These are phyloP conservation scores for Drosophila quinaria DNA, from an alignment of 2,888 invertebrate species.

Conservation along the genomic window DNA sequence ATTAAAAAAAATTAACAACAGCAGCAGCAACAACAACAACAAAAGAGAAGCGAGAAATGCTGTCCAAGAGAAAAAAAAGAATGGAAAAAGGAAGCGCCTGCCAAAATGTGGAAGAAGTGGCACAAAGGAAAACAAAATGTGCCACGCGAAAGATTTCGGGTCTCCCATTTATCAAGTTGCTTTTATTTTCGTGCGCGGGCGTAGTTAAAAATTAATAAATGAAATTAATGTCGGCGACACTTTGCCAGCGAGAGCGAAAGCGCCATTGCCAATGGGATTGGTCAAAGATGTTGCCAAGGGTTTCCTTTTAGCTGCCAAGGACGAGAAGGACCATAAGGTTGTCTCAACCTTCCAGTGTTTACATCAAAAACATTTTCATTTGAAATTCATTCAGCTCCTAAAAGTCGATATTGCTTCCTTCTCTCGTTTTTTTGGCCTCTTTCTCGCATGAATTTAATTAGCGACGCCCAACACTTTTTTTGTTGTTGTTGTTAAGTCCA, in stretches of 20 bases:
- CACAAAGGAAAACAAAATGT: constrained; percentile 68
- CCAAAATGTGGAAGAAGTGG: constrained; percentile 36
- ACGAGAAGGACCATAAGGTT: background rate
- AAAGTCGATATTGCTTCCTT: constrained; percentile 79
- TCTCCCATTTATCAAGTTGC: constrained; percentile 79
- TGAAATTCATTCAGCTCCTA: constrained; percentile 77
- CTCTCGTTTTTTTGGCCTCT: background rate
- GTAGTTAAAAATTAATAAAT: constrained; percentile 83
- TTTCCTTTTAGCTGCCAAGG: constrained; percentile 61
- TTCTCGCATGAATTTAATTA: constrained; percentile 80
- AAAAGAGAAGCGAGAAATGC: constrained; percentile 42
- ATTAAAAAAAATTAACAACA: constrained; percentile 78
- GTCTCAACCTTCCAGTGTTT: constrained; percentile 37
- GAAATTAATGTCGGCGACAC: constrained; percentile 83
- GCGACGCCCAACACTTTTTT: constrained; percentile 78
- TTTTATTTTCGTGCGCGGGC: constrained; percentile 80
- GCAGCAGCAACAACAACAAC: constrained; percentile 24
- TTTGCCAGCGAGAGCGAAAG: constrained; percentile 50
- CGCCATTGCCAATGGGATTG: constrained; percentile 34
- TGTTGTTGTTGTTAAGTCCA: constrained; percentile 11
- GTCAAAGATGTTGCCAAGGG: constrained; percentile 75
- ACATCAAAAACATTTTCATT: constrained; percentile 81
- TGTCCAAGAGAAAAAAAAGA: constrained; percentile 29
- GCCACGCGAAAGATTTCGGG: constrained; percentile 68
- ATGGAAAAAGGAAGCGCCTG: constrained; percentile 44